Conservation (phyloP, 2,797 vertebrate species). For the Menidia menidia region DNA sequence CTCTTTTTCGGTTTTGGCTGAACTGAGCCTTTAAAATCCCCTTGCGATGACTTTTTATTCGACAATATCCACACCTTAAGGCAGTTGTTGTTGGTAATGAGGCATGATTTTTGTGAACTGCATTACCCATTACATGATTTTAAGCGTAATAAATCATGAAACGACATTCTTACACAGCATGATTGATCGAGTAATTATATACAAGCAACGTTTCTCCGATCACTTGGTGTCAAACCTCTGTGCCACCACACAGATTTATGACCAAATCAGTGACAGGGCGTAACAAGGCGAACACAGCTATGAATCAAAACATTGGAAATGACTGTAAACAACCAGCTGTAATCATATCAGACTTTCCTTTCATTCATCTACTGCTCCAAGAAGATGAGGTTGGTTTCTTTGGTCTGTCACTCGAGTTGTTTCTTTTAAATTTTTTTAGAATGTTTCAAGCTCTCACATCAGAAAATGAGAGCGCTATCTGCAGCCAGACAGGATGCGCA, state of each 20-base stretch:
- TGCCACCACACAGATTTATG: constrained; percentile 37
- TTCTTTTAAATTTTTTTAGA: not conserved
- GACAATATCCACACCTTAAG: not conserved
- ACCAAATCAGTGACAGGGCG: constrained; percentile 35
- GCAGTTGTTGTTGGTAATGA: constrained; percentile 26
- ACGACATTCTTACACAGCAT: constrained; percentile 22
- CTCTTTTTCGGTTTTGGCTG: not conserved
- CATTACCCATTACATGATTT: constrained; percentile 20
- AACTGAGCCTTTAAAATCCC: constrained; percentile 10
- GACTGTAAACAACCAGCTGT: constrained; percentile 38
- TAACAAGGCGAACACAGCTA: constrained; percentile 36
- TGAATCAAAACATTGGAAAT: constrained; percentile 30
- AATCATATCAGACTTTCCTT: constrained; percentile 33
- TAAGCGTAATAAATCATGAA: constrained; percentile 41
- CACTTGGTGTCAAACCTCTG: constrained; percentile 38
- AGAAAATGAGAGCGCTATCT: constrained; percentile 21
- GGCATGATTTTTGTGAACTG: constrained; percentile 16
- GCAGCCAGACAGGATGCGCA: constrained; percentile 19
- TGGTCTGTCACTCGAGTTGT: not conserved
- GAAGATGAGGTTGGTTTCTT: constrained; percentile 20
- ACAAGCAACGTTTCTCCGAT: constrained; percentile 28
- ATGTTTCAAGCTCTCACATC: constrained; percentile 21
- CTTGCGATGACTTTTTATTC: constrained; percentile 9
- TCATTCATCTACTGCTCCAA: constrained; percentile 42
- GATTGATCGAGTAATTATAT: constrained; percentile 67